These are phyloP conservation scores for Elaphurus davidianus DNA, from an alignment of 2,113 vertebrate species.

Conservation along the genomic window DNA sequence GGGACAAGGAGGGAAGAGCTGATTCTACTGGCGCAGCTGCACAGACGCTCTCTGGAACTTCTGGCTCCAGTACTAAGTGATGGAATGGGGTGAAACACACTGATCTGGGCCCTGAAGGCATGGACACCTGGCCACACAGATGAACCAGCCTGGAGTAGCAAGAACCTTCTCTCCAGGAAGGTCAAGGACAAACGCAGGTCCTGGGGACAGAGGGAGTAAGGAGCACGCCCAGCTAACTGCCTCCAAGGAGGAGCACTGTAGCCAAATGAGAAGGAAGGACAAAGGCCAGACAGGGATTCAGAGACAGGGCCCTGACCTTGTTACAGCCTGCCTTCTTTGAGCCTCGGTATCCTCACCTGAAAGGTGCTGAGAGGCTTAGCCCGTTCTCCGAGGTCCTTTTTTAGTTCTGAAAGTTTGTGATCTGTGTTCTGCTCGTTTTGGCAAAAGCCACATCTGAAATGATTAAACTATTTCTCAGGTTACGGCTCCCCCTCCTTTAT, in stretches of 20 bases:
- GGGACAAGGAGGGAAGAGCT: neutral
- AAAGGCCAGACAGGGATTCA: neutral
- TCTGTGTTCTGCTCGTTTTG: neutral
- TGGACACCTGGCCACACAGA: accelerated
- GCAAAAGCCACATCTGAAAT: neutral
- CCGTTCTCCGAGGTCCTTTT: neutral
- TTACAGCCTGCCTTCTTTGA: neutral
- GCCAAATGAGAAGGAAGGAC: neutral
- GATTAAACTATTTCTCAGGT: neutral
- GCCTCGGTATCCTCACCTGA: neutral
- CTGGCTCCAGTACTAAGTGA: neutral
- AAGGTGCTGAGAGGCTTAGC: neutral
- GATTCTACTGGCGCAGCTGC: neutral
- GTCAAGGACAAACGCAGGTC: neutral
- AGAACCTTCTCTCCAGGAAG: neutral
- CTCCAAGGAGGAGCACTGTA: neutral
- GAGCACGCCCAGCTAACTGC: too few relatives aligned
- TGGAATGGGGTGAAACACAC: neutral
- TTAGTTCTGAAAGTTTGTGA: neutral
- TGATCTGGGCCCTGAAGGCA: neutral
- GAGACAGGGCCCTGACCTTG: neutral
- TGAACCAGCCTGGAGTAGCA: neutral
- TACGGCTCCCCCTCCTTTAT: neutral
- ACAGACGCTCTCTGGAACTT: neutral
- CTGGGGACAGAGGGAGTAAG: neutral